Percentiles rank a stretch among this genome's conserved stretches.
These are phyloP conservation scores for Ectropis crepuscularia DNA, from an alignment of 2,888 invertebrate genomes.

Conservation along the genomic window DNA sequence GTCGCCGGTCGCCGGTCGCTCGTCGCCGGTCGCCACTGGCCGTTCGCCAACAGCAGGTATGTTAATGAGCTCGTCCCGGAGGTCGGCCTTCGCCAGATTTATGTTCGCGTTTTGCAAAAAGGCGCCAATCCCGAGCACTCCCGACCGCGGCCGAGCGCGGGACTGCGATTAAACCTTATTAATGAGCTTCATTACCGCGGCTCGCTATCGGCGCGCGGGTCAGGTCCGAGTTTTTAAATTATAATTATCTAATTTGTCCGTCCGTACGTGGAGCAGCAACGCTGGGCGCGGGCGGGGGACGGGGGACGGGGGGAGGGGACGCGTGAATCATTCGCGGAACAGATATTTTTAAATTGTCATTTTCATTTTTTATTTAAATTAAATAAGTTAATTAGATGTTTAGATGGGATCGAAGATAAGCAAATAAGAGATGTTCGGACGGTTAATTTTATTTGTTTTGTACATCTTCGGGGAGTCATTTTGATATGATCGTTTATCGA, in stretches of 20 bases:
- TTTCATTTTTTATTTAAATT: no score
- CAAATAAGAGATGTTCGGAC: no score
- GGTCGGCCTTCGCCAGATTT: slow-evolving; percentile 44
- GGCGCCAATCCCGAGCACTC: slow-evolving; percentile 44
- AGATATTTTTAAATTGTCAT: no score
- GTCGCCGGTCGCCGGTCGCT: slow-evolving; percentile 23
- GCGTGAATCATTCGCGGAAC: background rate
- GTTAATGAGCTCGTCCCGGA: slow-evolving; percentile 67
- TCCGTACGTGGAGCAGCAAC: background rate
- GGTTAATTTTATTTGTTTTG: no score
- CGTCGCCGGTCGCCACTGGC: no score
- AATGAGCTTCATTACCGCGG: slow-evolving; percentile 22
- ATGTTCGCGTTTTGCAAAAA: slow-evolving; percentile 56
- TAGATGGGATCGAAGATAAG: no score
- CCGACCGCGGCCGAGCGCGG: slow-evolving; percentile 14
- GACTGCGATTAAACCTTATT: slow-evolving; percentile 19
- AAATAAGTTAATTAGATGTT: no score
- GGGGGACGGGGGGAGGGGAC: background rate
- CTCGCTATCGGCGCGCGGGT: background rate
- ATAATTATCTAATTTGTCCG: slow-evolving; percentile 28
- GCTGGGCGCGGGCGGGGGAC: background rate
- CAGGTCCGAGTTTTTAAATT: slow-evolving; percentile 10
- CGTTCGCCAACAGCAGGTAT: slow-evolving; percentile 59
- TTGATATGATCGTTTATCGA: no score
- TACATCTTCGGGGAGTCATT: no score